Base-by-base conservation (phyloP, 2,797 vertebrate species). In the Sebastes elongatus region DNA sequence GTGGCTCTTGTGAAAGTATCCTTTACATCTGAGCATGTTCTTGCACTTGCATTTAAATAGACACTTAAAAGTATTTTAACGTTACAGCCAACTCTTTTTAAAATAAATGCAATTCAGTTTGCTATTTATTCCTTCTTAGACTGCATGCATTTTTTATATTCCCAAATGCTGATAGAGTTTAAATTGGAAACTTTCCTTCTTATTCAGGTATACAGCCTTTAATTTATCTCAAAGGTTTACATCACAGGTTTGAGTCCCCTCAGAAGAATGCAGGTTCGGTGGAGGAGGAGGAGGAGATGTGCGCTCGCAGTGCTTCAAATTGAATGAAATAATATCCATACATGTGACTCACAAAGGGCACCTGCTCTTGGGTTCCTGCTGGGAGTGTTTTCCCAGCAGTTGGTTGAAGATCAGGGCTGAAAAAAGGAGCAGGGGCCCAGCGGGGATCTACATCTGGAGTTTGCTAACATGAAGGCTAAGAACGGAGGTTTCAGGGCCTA, bases 301-400 rank as follows among this genome's bases (percentile, higher is more conserved):
- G 76, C 10, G n/a, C 67, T 86, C 3, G 18, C 27, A 60, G 67
- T 46, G 71, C 85, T 89, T 90, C 74, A 85, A 88, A 91, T 74
- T 46, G 85, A 85, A 85, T 10, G 33, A 81, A 87, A 89, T 87
- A 64, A 87, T 84, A 81, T 85, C 80, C 59, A 75, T 80, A 85
- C 62, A 86, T 85, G 61, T 89, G 81, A 90, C 72, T 90, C 87
- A 89, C 78, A 75, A 86, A 90, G 85, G 78, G 67, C 92, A 94
- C 88, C 92, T 91, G 92, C 79, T 80, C 76, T 66, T 20, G 62
- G 59, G 35, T 53, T 76, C 90, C 90, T 77, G 88, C 89, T 89
- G 89, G 1, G 78, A 74, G 74, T 68, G 76, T 90, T 89, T 90
- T 91, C 87, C 75, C 74, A 82, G 87, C 82, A 78, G 88, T 78